Evolutionary conservation across 2,113 vertebrate species (phyloP).

Genomic region (Engystomops pustulosus): DNA sequence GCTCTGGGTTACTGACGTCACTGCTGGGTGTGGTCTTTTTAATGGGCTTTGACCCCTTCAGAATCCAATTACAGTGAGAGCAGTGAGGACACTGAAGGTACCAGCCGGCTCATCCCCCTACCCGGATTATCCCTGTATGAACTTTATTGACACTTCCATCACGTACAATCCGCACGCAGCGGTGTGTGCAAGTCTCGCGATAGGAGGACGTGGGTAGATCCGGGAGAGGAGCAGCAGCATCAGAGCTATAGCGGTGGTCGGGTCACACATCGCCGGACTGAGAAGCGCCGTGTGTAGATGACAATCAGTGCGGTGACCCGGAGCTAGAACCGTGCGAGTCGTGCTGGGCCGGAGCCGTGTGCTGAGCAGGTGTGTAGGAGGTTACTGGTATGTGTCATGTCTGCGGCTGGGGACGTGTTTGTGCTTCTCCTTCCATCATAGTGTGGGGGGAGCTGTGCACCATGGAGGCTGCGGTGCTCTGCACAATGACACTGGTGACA

Average conservation of each 20-base stretch:
- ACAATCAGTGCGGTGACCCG: neutral
- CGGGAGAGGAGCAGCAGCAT: neutral
- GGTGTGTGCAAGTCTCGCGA: neutral
- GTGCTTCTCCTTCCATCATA: neutral
- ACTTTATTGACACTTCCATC: neutral
- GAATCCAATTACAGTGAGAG: neutral
- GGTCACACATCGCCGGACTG: neutral
- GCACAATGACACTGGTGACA: neutral
- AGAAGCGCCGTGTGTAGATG: neutral
- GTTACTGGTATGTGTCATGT: neutral
- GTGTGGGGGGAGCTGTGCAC: neutral
- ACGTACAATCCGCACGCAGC: neutral
- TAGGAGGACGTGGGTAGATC: neutral
- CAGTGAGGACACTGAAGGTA: neutral
- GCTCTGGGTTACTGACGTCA: no score
- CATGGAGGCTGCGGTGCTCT: neutral
- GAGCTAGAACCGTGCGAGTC: neutral
- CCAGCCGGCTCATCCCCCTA: neutral
- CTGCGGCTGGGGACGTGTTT: neutral
- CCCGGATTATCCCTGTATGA: neutral
- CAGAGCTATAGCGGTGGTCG: neutral
- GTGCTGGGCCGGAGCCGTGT: neutral
- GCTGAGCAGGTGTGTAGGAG: no score
- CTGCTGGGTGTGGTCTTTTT: no score
- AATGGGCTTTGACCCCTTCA: no score